A percentile compares a stretch with the other conserved stretches of the same genome.
phyloP scores from a whole-genome alignment of 2,797 vertebrate genomes.

The Lacerta agilis region DNA sequence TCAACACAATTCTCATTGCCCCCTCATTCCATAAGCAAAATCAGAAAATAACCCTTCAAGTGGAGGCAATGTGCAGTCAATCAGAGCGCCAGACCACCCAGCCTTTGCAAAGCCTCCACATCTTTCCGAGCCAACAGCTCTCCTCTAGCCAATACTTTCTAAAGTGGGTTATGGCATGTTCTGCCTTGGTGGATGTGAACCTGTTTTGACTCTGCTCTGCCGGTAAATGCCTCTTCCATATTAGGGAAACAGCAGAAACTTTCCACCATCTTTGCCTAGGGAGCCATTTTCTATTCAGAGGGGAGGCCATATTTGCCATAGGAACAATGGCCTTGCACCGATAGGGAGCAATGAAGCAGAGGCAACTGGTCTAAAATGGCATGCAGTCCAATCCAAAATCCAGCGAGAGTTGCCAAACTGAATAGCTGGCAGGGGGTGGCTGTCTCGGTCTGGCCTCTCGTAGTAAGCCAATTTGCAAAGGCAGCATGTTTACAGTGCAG shows the following conservation, averaged over 20 bases:
- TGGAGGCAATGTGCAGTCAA: background rate
- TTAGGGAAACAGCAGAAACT: background rate
- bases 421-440: background rate
- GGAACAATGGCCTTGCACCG: no score
- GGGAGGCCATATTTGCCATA: background rate
- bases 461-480: background rate
- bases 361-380: background rate
- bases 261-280: background rate
- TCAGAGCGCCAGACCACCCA: background rate
- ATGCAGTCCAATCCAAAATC: background rate
- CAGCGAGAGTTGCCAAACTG: background rate
- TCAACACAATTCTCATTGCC: no score
- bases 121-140: background rate
- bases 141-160: background rate
- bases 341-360: background rate
- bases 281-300: background rate
- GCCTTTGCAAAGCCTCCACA: background rate
- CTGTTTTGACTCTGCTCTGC: no score
- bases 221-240: no score
- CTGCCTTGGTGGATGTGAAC: no score
- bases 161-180: no score
- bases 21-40: background rate
- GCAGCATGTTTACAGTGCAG: background rate
- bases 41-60: background rate
- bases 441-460: background rate